Evolutionary conservation across 2,113 vertebrate genomes (phyloP).

Genomic region (Jaculus jaculus): DNA sequence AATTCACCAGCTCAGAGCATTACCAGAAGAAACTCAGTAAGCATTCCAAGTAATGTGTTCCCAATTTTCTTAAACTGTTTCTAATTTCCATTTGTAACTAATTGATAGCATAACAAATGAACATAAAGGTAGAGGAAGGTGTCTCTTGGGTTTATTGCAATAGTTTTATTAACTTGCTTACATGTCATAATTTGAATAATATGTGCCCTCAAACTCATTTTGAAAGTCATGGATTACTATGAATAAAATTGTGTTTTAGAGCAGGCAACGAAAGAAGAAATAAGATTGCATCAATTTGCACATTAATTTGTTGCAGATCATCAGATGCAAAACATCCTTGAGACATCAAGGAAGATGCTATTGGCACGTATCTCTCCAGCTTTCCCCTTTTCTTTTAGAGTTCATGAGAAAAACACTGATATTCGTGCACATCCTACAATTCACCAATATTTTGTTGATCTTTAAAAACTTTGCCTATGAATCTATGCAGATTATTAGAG

Average conservation of each 20-base stretch:
- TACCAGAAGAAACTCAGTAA: slow-evolving; percentile 18
- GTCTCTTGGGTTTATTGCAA: slow-evolving; percentile 44
- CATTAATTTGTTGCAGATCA: slow-evolving; percentile 44
- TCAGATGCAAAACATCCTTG: not conserved
- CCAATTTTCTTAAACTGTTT: slow-evolving; percentile 61
- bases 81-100: slow-evolving; percentile 52
- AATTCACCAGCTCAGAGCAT: slow-evolving; percentile 34
- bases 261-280: slow-evolving; percentile 53
- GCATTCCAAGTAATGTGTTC: slow-evolving; percentile 45
- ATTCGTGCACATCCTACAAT: not conserved
- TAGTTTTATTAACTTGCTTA: slow-evolving; percentile 64
- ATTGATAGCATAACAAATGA: slow-evolving; percentile 8
- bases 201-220: slow-evolving; percentile 58
- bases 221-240: slow-evolving; percentile 60
- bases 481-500: not conserved
- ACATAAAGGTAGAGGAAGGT: slow-evolving; percentile 38
- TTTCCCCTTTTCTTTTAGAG: not conserved
- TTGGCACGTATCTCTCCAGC: not conserved
- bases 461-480: not conserved
- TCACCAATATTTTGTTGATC: not conserved
- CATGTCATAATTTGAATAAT: slow-evolving; percentile 65
- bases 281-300: slow-evolving; percentile 60
- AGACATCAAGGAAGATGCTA: not conserved
- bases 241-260: slow-evolving; percentile 70
- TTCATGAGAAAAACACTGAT: not conserved